Base-by-base conservation (phyloP, 2,113 vertebrate genomes). In the Notothenia coriiceps region DNA sequence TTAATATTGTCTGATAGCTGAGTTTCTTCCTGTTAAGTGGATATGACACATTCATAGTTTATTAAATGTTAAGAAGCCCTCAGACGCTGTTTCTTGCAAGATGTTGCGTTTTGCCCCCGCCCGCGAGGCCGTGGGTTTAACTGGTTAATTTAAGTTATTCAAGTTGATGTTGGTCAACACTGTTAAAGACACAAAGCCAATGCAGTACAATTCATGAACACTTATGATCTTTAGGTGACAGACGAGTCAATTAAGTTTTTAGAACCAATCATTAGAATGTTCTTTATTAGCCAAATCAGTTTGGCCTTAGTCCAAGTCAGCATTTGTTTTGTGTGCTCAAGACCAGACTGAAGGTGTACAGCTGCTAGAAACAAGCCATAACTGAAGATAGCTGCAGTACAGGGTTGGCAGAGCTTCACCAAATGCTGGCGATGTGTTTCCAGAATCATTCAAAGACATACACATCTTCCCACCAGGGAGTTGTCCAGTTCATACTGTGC, bases 331-430 rank as follows among this genome's bases (percentile, higher is more conserved):
- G 1, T 54, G 46, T 55, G 51, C 56, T 64, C 33, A 85, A 44
- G 25, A 69, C n/a, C 29, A 40, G 64, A 60, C 17, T 54, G 51
- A 54, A 65, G 33, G 75, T 75, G 62, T 57, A 51, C 62, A 61
- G 60, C 59, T 46, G 67, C 44, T 40, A 9, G 15, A 74, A 59
- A 78, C 22, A 29, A 29, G 25, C 35, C 22, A 66, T 13, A 47
- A 22, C 25, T 44, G n/a, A 69, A 29, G 20, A 62, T 54, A 44
- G 59, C 49, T 77, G 29, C 50, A 15, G 56, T 40, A 44, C 33
- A 51, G 33, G 18, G 54, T 70, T 81, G 79, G 54, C 70, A 75
- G 50, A 75, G 33, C 43, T 46, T 56, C 61, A 20, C 29, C 66
- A 74, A 71, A 68, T 14, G 49, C 61, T 63, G 61, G 50, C 44